Evolutionary conservation across 1,140 invertebrate species (phyloP), one percentile per base, ranked within the genome.

Genomic region (Meloidogyne hapla): DNA sequence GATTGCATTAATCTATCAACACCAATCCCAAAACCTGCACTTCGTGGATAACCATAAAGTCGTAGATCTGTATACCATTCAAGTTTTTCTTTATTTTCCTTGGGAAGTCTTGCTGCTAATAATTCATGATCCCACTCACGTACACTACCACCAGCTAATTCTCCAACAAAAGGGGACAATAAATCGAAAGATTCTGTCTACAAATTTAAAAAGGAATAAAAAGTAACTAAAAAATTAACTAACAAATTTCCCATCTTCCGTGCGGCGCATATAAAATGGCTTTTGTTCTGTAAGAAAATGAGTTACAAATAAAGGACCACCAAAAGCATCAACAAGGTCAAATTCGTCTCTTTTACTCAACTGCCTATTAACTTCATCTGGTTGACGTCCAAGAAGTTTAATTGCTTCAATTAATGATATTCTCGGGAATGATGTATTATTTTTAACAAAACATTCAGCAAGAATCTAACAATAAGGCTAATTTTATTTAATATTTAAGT

Each of bases 1-100:
- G 91, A 90, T 89, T 95, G 94, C 68, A 98, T 87, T 81, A 93
- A 92, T 87, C 96, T 91, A 87, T 99, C 96, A 85, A 98, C 93
- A 12, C 96, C 96, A 84, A 98, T 90, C 67, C 96, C 96, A 90
- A 94, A 98, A 0, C 96, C 96, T 23, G 92, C 94, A 48, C 94
- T 94, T 0, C 93, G 91, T 66, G 93, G 91, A 80, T 92, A 92
- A 4, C 95, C 96, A 89, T 91, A 94, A 89, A 92, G 92, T 80
- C 96, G 88, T 63, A 98, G 85, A 71, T 98, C 93, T 70, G 95
- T 90, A 89, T 98, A 99, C 90, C 90, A 86, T n/a, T 88, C 45
- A 45, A 84, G 69, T 38, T 72, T 42, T 23, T 45, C 64, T 12
- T 63, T 40, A 38, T 71, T 38, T 65, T 40, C 42, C 5, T 2